phyloP scores from a whole-genome alignment of 2,797 vertebrate genomes.

The Etheostoma perlongum region DNA sequence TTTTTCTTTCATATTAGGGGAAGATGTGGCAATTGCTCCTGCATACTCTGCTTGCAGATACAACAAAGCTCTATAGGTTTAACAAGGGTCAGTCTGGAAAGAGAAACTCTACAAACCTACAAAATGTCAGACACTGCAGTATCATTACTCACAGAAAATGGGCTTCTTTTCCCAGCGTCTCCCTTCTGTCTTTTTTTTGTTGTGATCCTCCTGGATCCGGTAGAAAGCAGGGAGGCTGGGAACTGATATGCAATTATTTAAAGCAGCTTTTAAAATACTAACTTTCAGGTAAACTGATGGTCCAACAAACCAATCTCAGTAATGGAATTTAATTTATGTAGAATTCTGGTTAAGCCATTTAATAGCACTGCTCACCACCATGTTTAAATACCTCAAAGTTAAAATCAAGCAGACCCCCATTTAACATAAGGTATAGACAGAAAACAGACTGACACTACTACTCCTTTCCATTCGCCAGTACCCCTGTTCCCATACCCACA shows the following conservation, averaged over 20 bases:
- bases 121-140: constrained; percentile 80
- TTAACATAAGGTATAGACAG: constrained; percentile 56
- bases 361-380: neutral
- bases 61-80: constrained; percentile 56
- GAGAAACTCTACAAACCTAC: constrained; percentile 63
- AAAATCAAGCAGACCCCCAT: constrained; percentile 54
- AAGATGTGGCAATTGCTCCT: constrained; percentile 33
- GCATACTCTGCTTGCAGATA: constrained; percentile 43
- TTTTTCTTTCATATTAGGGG: neutral
- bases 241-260: constrained; percentile 62
- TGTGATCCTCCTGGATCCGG: constrained; percentile 59
- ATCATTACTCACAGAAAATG: constrained; percentile 77
- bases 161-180: constrained; percentile 56
- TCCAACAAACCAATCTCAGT: neutral
- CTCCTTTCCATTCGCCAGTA: constrained; percentile 68
- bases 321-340: neutral
- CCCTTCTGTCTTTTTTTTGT: constrained; percentile 56
- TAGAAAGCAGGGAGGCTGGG: constrained; percentile 46
- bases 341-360: constrained; percentile 2
- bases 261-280: constrained; percentile 46
- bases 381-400: constrained; percentile 35
- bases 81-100: constrained; percentile 68
- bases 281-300: constrained; percentile 31
- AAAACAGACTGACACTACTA: constrained; percentile 57
- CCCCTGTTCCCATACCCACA: constrained; percentile 73